phyloP scores from a whole-genome alignment of 2,888 invertebrate genomes.

The Erebia ligea region DNA sequence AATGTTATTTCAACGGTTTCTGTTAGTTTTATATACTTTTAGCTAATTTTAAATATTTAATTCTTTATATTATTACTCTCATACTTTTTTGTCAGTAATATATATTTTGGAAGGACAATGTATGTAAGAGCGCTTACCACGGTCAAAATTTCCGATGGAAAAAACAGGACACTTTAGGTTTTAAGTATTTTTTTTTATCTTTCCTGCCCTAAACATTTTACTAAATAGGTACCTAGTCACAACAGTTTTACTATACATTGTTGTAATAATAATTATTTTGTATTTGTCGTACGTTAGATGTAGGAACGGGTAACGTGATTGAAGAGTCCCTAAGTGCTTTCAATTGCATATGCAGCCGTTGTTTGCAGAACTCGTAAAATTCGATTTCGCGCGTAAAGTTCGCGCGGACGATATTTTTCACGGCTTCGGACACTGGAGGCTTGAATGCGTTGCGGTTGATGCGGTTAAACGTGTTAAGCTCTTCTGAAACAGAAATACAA shows the following conservation, averaged over 20 bases:
- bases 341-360: conserved; percentile 91
- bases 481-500: conserved; percentile 81
- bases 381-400: conserved; percentile 96
- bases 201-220: conserved; percentile 24
- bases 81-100: too few relatives aligned
- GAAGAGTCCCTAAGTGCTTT: conserved; percentile 86
- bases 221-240: conserved; percentile 1
- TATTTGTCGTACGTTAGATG: conserved; percentile 36
- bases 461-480: conserved; percentile 88
- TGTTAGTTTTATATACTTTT: neutral
- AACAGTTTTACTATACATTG: conserved; percentile 17
- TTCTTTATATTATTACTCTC: too few relatives aligned
- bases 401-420: conserved; percentile 91
- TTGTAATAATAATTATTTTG: conserved; percentile 29
- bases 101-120: too few relatives aligned
- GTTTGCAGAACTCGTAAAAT: conserved; percentile 95
- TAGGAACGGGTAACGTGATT: conserved; percentile 57
- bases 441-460: conserved; percentile 95
- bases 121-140: too few relatives aligned
- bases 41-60: too few relatives aligned
- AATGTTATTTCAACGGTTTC: neutral
- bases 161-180: neutral
- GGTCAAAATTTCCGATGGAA: too few relatives aligned
- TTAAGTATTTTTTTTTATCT: neutral
- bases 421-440: conserved; percentile 92